phyloP scores from a whole-genome alignment of 2,797 vertebrate species.

The Chelonia mydas region DNA sequence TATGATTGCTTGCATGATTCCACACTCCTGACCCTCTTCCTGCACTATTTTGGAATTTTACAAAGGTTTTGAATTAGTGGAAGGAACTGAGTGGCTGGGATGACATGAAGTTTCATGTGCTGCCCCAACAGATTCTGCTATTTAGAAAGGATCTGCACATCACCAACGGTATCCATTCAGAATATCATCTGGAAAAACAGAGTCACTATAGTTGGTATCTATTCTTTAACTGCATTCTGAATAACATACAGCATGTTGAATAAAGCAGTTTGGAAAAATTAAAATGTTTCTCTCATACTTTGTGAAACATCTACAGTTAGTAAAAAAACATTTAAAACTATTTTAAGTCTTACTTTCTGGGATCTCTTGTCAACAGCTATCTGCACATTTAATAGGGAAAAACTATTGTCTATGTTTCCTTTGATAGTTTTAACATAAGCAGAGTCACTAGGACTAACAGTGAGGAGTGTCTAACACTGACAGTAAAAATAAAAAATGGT shows the following conservation, averaged over 20 bases:
- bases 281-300: background rate
- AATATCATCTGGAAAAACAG: background rate
- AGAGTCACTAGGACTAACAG: background rate
- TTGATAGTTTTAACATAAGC: background rate
- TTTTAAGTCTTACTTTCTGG: background rate
- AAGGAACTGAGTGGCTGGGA: background rate
- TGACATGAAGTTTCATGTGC: background rate
- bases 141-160: background rate
- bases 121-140: background rate
- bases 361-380: background rate
- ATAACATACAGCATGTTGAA: background rate
- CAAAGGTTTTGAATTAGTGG: background rate
- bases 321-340: background rate
- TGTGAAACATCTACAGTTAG: background rate
- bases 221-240: background rate
- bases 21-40: background rate
- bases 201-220: background rate
- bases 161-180: background rate
- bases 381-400: background rate
- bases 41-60: background rate
- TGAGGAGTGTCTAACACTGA: background rate
- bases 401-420: background rate
- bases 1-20: background rate
- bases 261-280: background rate
- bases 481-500: background rate